A percentile compares a stretch with the other conserved stretches of the same genome.
These are phyloP conservation scores for Gavialis gangeticus DNA, from an alignment of 2,113 vertebrate genomes.

Conservation along the genomic window DNA sequence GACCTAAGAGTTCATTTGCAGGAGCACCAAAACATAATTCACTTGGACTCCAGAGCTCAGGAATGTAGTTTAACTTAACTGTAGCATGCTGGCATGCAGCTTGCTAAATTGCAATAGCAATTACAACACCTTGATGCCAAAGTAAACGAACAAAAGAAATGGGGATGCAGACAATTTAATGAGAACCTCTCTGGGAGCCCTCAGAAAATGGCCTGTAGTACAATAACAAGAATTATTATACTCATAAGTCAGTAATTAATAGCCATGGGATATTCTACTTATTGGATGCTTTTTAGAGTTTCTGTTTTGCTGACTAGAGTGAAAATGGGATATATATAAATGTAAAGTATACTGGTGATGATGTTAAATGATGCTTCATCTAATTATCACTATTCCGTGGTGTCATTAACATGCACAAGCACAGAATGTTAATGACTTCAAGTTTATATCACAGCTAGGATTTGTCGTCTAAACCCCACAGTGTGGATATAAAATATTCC, in stretches of 20 bases:
- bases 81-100: background rate
- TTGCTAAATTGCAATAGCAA: background rate
- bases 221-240: rapidly evolving
- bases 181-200: background rate
- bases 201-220: background rate
- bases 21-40: background rate
- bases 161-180: background rate
- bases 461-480: conserved; percentile 52
- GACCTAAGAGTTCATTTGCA: no score
- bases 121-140: rapidly evolving
- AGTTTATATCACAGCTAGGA: background rate
- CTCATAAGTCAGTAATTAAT: background rate
- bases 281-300: background rate
- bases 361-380: conserved; percentile 77
- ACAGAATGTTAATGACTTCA: conserved; percentile 71
- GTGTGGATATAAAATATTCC: background rate
- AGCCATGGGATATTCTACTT: conserved; percentile 19
- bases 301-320: conserved; percentile 69
- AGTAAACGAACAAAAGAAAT: background rate
- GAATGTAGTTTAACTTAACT: background rate
- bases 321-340: conserved; percentile 64
- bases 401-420: conserved; percentile 68
- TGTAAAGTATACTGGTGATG: conserved; percentile 62
- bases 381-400: conserved; percentile 73
- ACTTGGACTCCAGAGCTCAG: background rate